A percentile compares a stretch with the other conserved stretches of the same genome.
These are phyloP conservation scores for Numida meleagris DNA, from an alignment of 2,113 vertebrate species.

Conservation along the genomic window DNA sequence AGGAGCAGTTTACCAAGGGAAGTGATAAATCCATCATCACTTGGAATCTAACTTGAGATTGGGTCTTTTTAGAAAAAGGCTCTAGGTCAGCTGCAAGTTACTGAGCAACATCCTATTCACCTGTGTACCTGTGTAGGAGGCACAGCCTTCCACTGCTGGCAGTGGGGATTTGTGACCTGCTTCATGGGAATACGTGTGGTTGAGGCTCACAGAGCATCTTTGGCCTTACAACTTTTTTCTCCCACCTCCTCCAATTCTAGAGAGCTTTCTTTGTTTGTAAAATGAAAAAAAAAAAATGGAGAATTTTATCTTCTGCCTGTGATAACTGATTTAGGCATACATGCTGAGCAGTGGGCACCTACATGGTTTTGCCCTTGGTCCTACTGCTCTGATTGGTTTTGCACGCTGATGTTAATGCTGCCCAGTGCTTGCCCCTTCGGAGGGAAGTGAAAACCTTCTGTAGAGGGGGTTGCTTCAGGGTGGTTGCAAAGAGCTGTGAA, in stretches of 20 bases:
- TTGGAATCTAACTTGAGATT: not conserved
- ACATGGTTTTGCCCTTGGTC: not conserved
- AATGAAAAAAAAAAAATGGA: not conserved
- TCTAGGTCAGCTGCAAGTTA: not conserved
- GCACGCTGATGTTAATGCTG: not conserved
- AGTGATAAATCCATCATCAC: conserved; percentile 60
- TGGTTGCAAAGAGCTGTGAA: not conserved
- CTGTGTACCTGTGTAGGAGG: not conserved
- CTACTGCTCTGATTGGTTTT: fast-evolving
- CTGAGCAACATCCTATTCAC: not conserved
- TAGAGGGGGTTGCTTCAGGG: not conserved
- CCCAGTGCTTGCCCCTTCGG: not conserved
- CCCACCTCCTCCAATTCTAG: not conserved
- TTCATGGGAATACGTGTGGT: not conserved
- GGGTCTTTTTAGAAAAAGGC: not conserved
- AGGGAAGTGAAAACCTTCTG: not conserved
- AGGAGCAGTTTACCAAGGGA: conserved; percentile 48
- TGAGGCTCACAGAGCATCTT: not conserved
- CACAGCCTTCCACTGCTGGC: not conserved
- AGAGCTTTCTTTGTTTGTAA: not conserved
- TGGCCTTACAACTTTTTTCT: not conserved
- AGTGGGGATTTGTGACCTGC: not conserved
- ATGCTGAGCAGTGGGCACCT: fast-evolving
- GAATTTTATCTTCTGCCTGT: too few species aligned
- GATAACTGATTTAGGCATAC: not conserved